Base-by-base conservation (phyloP, 1,140 invertebrate genomes). In the Sarcophaga peregrina region DNA sequence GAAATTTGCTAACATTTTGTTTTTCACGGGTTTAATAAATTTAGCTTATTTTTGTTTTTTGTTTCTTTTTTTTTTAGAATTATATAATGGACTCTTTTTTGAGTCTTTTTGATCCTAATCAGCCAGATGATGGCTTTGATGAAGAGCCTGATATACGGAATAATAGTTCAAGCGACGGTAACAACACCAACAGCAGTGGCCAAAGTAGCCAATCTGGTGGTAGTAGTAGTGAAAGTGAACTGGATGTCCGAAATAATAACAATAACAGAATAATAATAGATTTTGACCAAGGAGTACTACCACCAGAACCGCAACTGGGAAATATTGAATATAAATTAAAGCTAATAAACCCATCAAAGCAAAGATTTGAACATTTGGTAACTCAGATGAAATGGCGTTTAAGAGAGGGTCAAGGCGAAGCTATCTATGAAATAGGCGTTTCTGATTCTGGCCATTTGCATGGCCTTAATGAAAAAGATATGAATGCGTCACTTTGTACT, bases 361-460 rank as follows among this genome's bases (percentile, higher is more conserved):
- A 95, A 85, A 92, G 96, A 75, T 97, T 98, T 88, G 95, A 97
- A 90, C 96, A 97, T 90, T 91, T 98, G 47, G 96, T 97, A 0
- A 97, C 96, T 0, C 96, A 98, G 94, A 94, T 97, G 93, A 97
- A 97, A 92, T 97, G 96, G 96, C 92, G 96, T 13, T 91, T 97
- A 9, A 92, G 95, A 0, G 96, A 97, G 87, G 96, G 96, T 13
- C 95, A 96, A 82, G 98, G 98, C 8, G 96, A 98, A 90, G 97
- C 97, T 0, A 97, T 99, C 85, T 99, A 99, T 92, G 97, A 98
- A 92, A 96, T 99, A 78, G 97, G 98, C 0, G 98, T 99, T 0
- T 96, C 97, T 83, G 98, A 99, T 91, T 97, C 95, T 90, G 98
- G 98, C 1, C 92, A 94, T 46, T 90, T 98, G 84, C 93, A 95